These are phyloP conservation scores for Cistogaster globosa DNA, from an alignment of 2,888 invertebrate genomes.

Conservation along the genomic window DNA sequence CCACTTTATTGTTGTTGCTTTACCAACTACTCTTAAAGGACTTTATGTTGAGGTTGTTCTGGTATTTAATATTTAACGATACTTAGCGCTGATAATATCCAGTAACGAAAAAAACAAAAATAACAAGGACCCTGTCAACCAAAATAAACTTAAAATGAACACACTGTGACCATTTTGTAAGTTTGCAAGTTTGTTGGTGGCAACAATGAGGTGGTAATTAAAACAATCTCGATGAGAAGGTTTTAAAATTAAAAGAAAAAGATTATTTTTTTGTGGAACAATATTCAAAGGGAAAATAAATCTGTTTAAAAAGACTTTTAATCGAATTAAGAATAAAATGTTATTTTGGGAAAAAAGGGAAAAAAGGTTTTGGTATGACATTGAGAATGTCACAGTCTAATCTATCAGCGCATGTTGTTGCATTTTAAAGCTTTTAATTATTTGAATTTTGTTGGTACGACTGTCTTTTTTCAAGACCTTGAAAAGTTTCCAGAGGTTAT, in stretches of 20 bases:
- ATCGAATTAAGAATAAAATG: too few relatives aligned
- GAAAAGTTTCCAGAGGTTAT: too few relatives aligned
- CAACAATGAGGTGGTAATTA: slow-evolving; percentile 54
- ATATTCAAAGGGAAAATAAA: too few relatives aligned
- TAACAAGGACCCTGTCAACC: slow-evolving; percentile 47
- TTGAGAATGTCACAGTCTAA: too few relatives aligned
- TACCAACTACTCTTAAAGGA: not conserved
- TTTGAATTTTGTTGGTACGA: too few relatives aligned
- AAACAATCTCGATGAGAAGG: slow-evolving; percentile 31
- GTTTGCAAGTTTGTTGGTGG: slow-evolving; percentile 9
- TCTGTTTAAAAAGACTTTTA: too few relatives aligned
- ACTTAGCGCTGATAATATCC: not conserved
- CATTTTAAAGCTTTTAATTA: too few relatives aligned
- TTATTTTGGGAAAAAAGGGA: too few relatives aligned
- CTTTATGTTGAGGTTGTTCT: slow-evolving; percentile 24
- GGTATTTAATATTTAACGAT: slow-evolving; percentile 38
- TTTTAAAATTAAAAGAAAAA: not conserved
- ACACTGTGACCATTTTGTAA: not conserved
- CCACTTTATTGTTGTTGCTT: slow-evolving; percentile 20
- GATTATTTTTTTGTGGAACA: not conserved
- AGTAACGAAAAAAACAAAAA: slow-evolving; percentile 14
- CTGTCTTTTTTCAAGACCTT: too few relatives aligned
- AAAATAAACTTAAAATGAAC: slow-evolving; percentile 30
- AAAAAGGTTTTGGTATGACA: too few relatives aligned
- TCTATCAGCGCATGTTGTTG: too few relatives aligned